phyloP scores from a whole-genome alignment of 1,140 invertebrate species.

The Pygmarrhopalites habei region DNA sequence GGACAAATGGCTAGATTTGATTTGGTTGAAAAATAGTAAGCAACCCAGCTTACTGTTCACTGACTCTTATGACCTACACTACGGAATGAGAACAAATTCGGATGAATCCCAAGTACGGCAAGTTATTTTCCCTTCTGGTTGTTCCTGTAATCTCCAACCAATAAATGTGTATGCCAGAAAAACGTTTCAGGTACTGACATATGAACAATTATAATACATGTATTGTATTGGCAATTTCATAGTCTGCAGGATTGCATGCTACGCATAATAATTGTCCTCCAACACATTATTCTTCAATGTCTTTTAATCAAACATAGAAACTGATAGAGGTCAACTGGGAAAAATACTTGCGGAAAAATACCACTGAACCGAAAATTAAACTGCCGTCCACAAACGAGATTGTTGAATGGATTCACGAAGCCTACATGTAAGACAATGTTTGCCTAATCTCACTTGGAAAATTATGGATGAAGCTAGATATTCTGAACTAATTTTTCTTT shows the following conservation, averaged over 20 bases:
- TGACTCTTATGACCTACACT: slow-evolving; percentile 37
- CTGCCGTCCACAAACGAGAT: slow-evolving; percentile 32
- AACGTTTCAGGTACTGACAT: slow-evolving; percentile 26
- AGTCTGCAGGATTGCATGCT: neutral
- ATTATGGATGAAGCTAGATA: too few species aligned
- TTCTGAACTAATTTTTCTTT: too few species aligned
- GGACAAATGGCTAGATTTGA: slow-evolving; percentile 28
- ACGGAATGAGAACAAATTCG: neutral
- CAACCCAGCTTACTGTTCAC: slow-evolving; percentile 27
- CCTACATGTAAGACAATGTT: slow-evolving; percentile 12
- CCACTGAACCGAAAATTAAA: slow-evolving; percentile 4
- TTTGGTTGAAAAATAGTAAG: slow-evolving; percentile 30
- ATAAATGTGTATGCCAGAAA: slow-evolving; percentile 28
- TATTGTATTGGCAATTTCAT: neutral
- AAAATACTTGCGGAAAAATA: slow-evolving; percentile 20
- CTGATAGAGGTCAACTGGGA: slow-evolving; percentile 24
- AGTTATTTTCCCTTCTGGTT: slow-evolving; percentile 35
- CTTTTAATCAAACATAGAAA: slow-evolving; percentile 18
- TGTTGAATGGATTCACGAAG: slow-evolving; percentile 27
- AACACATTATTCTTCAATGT: neutral
- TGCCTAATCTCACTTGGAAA: too few species aligned
- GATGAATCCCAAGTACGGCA: neutral
- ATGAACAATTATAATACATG: neutral
- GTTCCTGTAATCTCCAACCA: slow-evolving; percentile 38
- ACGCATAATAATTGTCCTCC: too few species aligned